Base-by-base conservation (phyloP, 1,140 invertebrate genomes). In the Brachionus rotundiformis region DNA sequence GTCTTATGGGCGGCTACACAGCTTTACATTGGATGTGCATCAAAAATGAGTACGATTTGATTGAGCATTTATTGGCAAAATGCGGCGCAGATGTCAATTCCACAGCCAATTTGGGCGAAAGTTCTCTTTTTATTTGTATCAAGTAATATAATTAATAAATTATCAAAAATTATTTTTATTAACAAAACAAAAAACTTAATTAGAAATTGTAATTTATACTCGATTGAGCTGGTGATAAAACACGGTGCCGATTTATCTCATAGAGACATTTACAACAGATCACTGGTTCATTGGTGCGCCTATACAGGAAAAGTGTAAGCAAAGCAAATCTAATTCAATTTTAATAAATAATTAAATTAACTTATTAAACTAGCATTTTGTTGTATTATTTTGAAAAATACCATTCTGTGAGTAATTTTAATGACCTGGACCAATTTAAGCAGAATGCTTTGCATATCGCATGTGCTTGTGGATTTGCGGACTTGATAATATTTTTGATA, bases 301-400 rank as follows among this genome's bases (percentile, higher is more conserved):
- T 79, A 79, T 27, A 79, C 76, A 19, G 76, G 76, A 54, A 54
- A 63, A 79, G 76, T 79, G 76, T 79, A 79, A 79, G 73, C n/a
- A 11, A 41, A 41, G n/a, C 1, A 41, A 11, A 11, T 54, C 19
- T 19, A 8, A 8, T 54, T 25, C n/a, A n/a, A n/a, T 25, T n/a
- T 7, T 25, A 54, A 0, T 8, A 8, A 54, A 19, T 8, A 73
- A 13, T 11, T 47, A 1, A 44, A 33, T 71, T n/a, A 23, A 25
- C 0, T 13, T 4, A 39, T n/a, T 39, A 36, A 1, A 79, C 13
- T n/a, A 79, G 76, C 23, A 41, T 79, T 63, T 31, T 79, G 36
- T 5, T 79, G 16, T 63, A 79, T 27, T 79, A 79, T 63, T 79
- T 79, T 59, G 44, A 79, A 33, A 79, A 79, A 41, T 79, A 79